These are phyloP conservation scores for Bombus confusus DNA, from an alignment of 1,140 invertebrate species.

Conservation along the genomic window DNA sequence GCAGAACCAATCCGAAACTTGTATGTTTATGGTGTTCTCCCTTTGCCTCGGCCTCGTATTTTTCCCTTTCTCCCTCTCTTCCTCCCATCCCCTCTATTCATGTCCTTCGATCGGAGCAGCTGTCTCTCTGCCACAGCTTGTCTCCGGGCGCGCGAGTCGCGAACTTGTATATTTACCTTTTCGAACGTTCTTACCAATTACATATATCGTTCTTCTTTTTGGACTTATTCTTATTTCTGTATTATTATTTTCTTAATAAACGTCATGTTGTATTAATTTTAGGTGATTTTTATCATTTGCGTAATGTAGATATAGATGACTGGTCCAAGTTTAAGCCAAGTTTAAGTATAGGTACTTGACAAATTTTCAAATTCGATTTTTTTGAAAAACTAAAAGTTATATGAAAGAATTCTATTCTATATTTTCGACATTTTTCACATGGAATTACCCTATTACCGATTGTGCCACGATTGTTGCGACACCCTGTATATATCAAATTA, in stretches of 20 bases:
- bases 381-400: too few relatives aligned
- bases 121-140: conserved; percentile 50
- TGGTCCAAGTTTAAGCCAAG: too few relatives aligned
- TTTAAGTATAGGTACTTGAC: too few relatives aligned
- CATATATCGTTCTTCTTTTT: not conserved
- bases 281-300: not conserved
- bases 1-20: conserved; percentile 51
- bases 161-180: conserved; percentile 18
- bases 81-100: conserved; percentile 30
- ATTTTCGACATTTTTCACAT: too few relatives aligned
- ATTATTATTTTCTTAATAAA: not conserved
- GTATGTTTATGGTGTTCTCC: conserved; percentile 67
- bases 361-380: too few relatives aligned
- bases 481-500: not conserved
- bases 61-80: conserved; percentile 53
- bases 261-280: not conserved
- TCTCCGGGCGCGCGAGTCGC: conserved; percentile 19
- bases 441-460: too few relatives aligned
- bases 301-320: too few relatives aligned
- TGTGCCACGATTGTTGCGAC: too few relatives aligned
- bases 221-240: not conserved
- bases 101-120: conserved; percentile 63
- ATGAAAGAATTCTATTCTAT: too few relatives aligned
- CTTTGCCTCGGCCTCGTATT: conserved; percentile 49
- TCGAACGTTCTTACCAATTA: conserved; percentile 6